phyloP scores from a whole-genome alignment of 2,888 invertebrate genomes.

The Argyresthia goedartella region DNA sequence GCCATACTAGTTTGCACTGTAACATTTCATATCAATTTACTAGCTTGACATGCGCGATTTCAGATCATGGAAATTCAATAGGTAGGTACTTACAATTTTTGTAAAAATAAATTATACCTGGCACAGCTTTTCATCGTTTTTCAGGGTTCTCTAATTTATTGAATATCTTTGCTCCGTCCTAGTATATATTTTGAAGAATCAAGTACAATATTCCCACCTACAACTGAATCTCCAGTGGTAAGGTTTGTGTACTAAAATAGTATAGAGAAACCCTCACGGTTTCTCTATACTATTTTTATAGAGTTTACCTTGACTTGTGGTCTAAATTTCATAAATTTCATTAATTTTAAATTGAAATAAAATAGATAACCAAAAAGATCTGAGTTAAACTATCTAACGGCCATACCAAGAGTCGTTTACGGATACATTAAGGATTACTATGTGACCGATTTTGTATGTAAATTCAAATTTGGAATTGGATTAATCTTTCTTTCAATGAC shows the following conservation, averaged over 20 bases:
- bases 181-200: not conserved
- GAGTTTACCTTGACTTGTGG: not conserved
- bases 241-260: slow-evolving; percentile 10
- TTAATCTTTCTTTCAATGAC: no score
- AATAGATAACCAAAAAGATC: no score
- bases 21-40: slow-evolving; percentile 1
- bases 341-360: not conserved
- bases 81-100: not conserved
- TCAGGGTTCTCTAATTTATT: not conserved
- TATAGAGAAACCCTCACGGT: no score
- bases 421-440: no score
- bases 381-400: no score
- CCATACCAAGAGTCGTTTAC: no score
- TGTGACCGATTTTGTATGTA: no score
- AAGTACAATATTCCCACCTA: no score
- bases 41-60: not conserved
- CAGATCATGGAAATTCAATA: slow-evolving; percentile 3
- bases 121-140: slow-evolving; percentile 3
- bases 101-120: slow-evolving; percentile 4
- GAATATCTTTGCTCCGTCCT: slow-evolving; percentile 29
- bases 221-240: not conserved
- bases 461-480: no score
- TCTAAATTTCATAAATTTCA: not conserved
- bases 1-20: slow-evolving; percentile 2
- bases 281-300: no score